Percentiles rank a stretch among this genome's conserved stretches.
Evolutionary conservation across 2,797 vertebrate genomes (phyloP).

Genomic region (Galagoides demidoff): DNA sequence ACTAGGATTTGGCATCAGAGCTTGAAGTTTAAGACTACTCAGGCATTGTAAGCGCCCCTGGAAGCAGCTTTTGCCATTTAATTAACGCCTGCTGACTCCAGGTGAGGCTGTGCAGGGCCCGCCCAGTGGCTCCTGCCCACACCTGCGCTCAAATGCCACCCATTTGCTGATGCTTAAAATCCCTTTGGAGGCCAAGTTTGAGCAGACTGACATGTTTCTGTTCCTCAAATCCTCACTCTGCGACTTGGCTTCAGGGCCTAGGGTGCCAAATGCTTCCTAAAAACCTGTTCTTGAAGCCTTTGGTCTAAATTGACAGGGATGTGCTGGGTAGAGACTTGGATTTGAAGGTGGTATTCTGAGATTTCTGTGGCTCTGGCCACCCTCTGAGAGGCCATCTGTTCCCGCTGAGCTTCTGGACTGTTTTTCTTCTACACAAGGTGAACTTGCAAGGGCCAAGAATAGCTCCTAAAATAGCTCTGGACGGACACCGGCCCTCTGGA

Average conservation of each 20-base stretch:
- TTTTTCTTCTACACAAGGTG: slow-evolving; percentile 47
- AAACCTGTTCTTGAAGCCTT: too few species aligned
- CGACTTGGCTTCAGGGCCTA: not conserved
- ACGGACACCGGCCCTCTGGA: not conserved
- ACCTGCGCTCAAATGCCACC: rapidly evolving
- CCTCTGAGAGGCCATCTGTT: slow-evolving; percentile 56
- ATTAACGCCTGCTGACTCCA: not conserved
- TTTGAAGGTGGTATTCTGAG: not conserved
- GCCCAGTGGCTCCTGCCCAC: not conserved
- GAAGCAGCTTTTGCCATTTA: not conserved
- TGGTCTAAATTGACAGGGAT: not conserved
- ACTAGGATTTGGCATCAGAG: not conserved
- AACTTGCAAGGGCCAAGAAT: not conserved
- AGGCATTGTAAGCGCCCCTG: not conserved
- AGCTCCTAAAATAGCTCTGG: not conserved
- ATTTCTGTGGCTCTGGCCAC: not conserved
- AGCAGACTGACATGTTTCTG: not conserved
- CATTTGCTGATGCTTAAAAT: not conserved
- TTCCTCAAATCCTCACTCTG: not conserved
- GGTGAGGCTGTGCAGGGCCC: rapidly evolving
- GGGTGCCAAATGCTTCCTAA: not conserved
- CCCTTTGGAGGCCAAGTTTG: not conserved
- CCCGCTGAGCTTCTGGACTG: not conserved
- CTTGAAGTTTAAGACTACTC: not conserved
- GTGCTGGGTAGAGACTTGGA: not conserved